These are phyloP conservation scores for Fistularia tabacaria DNA, from an alignment of 2,797 vertebrate genomes.

Conservation along the genomic window DNA sequence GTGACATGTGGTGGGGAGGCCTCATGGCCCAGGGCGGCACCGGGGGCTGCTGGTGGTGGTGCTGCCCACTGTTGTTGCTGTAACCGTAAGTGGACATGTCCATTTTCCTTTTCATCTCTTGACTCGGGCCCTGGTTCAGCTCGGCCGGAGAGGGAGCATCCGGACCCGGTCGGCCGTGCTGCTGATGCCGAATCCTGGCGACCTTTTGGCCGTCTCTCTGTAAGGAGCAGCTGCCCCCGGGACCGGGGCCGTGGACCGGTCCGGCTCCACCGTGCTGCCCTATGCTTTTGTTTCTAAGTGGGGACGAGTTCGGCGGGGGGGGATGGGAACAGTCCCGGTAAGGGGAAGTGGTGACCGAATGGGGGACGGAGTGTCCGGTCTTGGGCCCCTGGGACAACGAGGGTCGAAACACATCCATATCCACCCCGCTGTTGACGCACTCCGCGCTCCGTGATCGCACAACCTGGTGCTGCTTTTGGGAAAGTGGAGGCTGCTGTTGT, in stretches of 20 bases:
- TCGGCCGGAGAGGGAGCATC: conserved; percentile 67
- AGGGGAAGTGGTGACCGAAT: conserved; percentile 80
- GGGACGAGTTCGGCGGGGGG: conserved; percentile 69
- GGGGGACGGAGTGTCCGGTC: conserved; percentile 77
- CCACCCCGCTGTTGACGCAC: conserved; percentile 77
- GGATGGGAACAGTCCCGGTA: conserved; percentile 87
- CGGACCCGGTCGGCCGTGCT: conserved; percentile 76
- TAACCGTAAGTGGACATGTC: conserved; percentile 85
- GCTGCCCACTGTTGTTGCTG: conserved; percentile 74
- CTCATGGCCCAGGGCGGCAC: conserved; percentile 76
- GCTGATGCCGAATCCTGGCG: conserved; percentile 93
- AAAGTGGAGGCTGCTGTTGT: conserved; percentile 59
- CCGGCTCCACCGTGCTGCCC: conserved; percentile 62
- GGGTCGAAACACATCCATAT: conserved; percentile 79
- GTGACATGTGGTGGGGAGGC: conserved; percentile 77
- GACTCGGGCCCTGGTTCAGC: conserved; percentile 60
- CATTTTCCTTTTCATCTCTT: conserved; percentile 86
- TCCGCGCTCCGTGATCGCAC: conserved; percentile 79
- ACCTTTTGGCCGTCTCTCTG: conserved; percentile 89
- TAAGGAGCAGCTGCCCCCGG: conserved; percentile 84
- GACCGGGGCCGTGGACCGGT: conserved; percentile 39
- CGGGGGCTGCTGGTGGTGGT: conserved; percentile 74
- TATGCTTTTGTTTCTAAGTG: conserved; percentile 70
- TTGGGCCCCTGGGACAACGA: conserved; percentile 79
- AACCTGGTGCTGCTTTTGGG: conserved; percentile 77